Conservation (phyloP, 1,140 invertebrate genomes). For the Cephus cinctus region DNA sequence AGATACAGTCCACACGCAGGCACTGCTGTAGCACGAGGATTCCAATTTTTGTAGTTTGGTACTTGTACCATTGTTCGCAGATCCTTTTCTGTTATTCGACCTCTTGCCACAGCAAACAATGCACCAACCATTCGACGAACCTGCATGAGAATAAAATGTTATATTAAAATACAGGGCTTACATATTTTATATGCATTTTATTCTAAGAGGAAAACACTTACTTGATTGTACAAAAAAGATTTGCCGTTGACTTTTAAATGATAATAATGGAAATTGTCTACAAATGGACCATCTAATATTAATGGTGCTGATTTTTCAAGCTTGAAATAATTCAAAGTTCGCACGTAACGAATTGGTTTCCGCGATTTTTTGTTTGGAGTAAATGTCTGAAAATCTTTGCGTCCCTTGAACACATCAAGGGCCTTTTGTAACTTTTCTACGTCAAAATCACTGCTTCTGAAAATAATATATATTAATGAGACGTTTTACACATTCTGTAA, state of each 20-base stretch:
- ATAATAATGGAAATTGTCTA: constrained; percentile 62
- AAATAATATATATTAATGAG: too few relatives aligned
- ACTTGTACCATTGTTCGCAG: constrained; percentile 72
- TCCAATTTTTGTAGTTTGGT: constrained; percentile 69
- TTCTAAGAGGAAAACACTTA: constrained; percentile 33
- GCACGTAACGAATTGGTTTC: constrained; percentile 48
- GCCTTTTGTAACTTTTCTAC: constrained; percentile 59
- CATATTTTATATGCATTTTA: constrained; percentile 15
- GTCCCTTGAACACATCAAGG: constrained; percentile 60
- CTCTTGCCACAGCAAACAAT: constrained; percentile 60
- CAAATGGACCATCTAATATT: constrained; percentile 41
- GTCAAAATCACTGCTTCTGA: constrained; percentile 59
- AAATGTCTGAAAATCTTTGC: constrained; percentile 72
- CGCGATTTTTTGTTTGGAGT: constrained; percentile 47
- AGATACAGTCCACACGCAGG: constrained; percentile 70
- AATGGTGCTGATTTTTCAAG: constrained; percentile 51
- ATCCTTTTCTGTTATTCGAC: constrained; percentile 60
- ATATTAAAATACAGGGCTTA: background rate
- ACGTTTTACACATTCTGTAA: too few relatives aligned
- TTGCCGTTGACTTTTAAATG: constrained; percentile 62
- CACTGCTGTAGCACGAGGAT: constrained; percentile 48
- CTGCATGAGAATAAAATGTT: constrained; percentile 49
- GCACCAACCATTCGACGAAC: constrained; percentile 72
- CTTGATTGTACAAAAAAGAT: constrained; percentile 76
- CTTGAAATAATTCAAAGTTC: constrained; percentile 54